Evolutionary conservation across 1,140 invertebrate genomes (phyloP), one percentile per base, ranked within the genome.

Genomic region (Leucophenga varia): DNA sequence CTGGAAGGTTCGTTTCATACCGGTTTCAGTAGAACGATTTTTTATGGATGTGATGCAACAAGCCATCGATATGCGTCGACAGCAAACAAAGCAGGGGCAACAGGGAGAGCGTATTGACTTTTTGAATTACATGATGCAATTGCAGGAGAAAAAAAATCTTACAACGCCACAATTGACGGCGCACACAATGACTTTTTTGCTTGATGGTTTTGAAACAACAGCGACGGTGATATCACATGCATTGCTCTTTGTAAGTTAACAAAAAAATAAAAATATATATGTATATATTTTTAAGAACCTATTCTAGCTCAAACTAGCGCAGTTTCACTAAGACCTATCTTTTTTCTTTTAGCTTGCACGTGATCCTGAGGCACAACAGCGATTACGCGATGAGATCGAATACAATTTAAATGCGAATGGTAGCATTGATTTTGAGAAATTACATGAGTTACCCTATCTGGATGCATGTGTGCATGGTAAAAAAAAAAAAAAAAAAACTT

Each of bases 201-300:
- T 72, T 2, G 72, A 74, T 41, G 68, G 71, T 5, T 72, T 70
- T 16, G 71, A 74, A 19, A 74, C 72, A 7, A 65, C 72, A 2
- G 63, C 67, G n/a, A 22, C 45, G 0, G 54, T 59, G 0, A 10
- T 73, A 5, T 25, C 56, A 0, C 56, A 60, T 47, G 39, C 42
- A 13, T 21, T 73, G 28, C 25, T 72, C 8, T 16, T 59, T 22
- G 51, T 53, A 41, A 35, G 44, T 47, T 4, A 25, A 25, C 22
- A 6, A 6, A 25, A 6, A 10, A 25, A 6, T 25, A 10, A 25
- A 6, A 10, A 5, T 6, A 25, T 10, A 5, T 6, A 6, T 10
- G 5, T 25, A 40, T 32, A 2, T 16, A 3, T 5, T 22, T 6
- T 34, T 7, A 16, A 21, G 43, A 43, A 3, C 1, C 12, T 21